Conservation (phyloP, 2,888 invertebrate species). For the Platycheirus albimanus region DNA sequence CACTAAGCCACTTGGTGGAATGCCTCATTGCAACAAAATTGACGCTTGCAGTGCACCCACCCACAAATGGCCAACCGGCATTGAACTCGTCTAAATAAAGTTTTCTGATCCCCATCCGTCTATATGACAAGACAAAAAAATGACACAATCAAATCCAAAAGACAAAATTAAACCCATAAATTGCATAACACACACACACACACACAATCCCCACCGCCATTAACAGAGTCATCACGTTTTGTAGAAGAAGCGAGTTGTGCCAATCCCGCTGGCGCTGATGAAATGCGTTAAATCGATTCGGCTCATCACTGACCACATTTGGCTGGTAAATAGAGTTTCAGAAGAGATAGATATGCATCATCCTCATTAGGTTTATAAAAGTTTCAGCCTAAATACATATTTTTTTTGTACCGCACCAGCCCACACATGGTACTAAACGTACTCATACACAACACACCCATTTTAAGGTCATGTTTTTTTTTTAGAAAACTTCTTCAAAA, state of each 20-base stretch:
- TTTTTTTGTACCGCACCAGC: neutral
- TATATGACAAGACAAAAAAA: constrained; percentile 46
- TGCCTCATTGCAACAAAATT: constrained; percentile 46
- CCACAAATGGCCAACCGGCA: constrained; percentile 53
- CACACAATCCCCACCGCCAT: neutral
- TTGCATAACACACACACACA: constrained; percentile 45
- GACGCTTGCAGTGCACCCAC: constrained; percentile 54
- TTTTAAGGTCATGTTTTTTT: constrained; percentile 35
- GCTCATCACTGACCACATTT: constrained; percentile 34
- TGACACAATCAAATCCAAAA: constrained; percentile 60
- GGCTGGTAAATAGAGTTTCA: constrained; percentile 1
- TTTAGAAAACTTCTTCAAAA: neutral
- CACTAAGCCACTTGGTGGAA: neutral
- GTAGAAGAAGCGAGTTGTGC: constrained; percentile 21
- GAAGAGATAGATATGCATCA: constrained; percentile 41
- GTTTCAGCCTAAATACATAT: constrained; percentile 15
- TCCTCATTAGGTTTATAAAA: constrained; percentile 43
- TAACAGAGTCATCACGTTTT: constrained; percentile 19
- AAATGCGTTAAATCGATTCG: constrained; percentile 34
- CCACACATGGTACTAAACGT: neutral
- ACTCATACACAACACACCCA: constrained; percentile 1
- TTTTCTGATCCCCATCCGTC: constrained; percentile 36
- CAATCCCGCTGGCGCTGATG: constrained; percentile 47
- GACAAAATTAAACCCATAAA: neutral
- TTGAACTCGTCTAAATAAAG: constrained; percentile 62